These are phyloP conservation scores for Drosophila eohydei DNA, from an alignment of 2,888 invertebrate genomes.

Conservation along the genomic window DNA sequence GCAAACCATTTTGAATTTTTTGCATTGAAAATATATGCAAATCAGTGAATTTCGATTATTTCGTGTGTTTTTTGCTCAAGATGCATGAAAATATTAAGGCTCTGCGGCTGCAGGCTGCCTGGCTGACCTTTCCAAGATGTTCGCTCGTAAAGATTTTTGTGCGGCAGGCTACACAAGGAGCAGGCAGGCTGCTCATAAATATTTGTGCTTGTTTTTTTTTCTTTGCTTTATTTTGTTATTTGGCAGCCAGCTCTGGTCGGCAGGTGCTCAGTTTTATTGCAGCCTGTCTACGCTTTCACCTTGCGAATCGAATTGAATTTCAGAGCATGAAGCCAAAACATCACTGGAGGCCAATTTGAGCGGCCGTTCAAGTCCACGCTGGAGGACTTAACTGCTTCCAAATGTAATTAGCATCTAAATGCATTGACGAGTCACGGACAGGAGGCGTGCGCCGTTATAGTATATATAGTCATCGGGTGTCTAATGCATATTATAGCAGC, in stretches of 20 bases:
- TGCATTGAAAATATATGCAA: slow-evolving; percentile 8
- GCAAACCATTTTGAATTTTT: slow-evolving; percentile 9
- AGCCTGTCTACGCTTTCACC: slow-evolving; percentile 14
- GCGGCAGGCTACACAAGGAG: slow-evolving; percentile 12
- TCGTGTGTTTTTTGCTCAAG: slow-evolving; percentile 1
- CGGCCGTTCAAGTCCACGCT: slow-evolving; percentile 13
- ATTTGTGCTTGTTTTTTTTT: slow-evolving; percentile 8
- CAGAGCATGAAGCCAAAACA: slow-evolving; percentile 20
- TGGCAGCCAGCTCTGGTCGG: slow-evolving; percentile 1
- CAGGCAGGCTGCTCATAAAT: slow-evolving; percentile 46
- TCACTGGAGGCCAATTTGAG: slow-evolving; percentile 30
- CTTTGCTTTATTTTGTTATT: not conserved
- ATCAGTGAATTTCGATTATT: slow-evolving; percentile 8
- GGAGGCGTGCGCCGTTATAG: slow-evolving; percentile 19
- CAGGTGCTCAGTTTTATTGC: slow-evolving; percentile 32
- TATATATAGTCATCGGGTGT: slow-evolving; percentile 34
- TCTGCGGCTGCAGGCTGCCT: slow-evolving; percentile 18
- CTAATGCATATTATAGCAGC: slow-evolving; percentile 60
- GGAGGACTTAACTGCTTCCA: slow-evolving; percentile 35
- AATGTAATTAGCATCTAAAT: slow-evolving; percentile 73
- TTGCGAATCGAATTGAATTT: slow-evolving; percentile 25
- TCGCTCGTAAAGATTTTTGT: slow-evolving; percentile 12
- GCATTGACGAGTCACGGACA: slow-evolving; percentile 39
- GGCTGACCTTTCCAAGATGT: slow-evolving; percentile 21
- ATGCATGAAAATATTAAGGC: slow-evolving; percentile 17